phyloP scores from a whole-genome alignment of 2,888 invertebrate species.

The Lochmaea crataegi region DNA sequence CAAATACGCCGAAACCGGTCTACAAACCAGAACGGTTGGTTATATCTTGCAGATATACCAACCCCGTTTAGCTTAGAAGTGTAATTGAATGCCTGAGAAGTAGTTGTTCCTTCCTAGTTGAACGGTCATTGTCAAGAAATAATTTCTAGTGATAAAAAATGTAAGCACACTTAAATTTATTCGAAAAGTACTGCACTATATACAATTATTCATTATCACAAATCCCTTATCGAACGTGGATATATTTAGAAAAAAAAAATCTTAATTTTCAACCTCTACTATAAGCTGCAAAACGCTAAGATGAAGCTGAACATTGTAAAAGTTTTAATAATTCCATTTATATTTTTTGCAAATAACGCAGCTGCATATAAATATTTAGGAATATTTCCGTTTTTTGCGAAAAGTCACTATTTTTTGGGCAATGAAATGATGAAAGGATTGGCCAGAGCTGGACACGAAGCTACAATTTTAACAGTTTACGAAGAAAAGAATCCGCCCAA shows the following conservation, averaged over 20 bases:
- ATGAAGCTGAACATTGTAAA: neutral
- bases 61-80: too few species aligned
- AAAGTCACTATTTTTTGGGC: slow-evolving; percentile 30
- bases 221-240: neutral
- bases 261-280: neutral
- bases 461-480: slow-evolving; percentile 27
- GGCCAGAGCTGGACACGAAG: slow-evolving; percentile 27
- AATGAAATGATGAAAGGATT: slow-evolving; percentile 30
- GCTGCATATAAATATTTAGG: slow-evolving; percentile 17
- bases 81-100: too few species aligned
- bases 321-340: neutral
- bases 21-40: too few species aligned
- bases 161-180: too few species aligned
- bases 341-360: neutral
- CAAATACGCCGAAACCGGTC: too few species aligned
- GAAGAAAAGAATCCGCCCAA: slow-evolving; percentile 37
- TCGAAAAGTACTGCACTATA: too few species aligned
- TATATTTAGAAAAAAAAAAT: neutral
- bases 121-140: too few species aligned
- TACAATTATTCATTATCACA: too few species aligned
- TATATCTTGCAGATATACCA: too few species aligned
- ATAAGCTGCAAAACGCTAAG: neutral
- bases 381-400: slow-evolving; percentile 23
- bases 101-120: too few species aligned
- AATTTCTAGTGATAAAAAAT: too few species aligned